These are phyloP conservation scores for Tyrannus savana DNA, from an alignment of 2,113 vertebrate genomes.

Conservation along the genomic window DNA sequence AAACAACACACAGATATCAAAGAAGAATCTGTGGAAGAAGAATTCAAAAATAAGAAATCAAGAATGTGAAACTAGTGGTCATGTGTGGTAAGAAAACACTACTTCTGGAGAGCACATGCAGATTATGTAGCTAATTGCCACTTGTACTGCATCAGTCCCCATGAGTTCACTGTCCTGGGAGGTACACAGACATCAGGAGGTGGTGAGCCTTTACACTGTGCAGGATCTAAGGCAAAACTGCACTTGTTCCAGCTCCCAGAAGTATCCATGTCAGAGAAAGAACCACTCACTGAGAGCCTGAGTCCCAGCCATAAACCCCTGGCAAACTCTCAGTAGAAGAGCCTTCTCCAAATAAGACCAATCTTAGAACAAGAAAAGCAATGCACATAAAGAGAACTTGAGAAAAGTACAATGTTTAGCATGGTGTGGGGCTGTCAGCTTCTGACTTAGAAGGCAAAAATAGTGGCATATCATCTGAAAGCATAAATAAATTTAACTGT, in stretches of 20 bases:
- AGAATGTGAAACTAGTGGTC: neutral
- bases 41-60: neutral
- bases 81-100: neutral
- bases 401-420: neutral
- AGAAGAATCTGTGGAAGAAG: neutral
- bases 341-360: neutral
- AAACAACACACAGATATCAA: neutral
- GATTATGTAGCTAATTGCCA: neutral
- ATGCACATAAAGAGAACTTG: neutral
- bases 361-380: neutral
- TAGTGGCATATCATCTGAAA: neutral
- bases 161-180: neutral
- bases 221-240: neutral
- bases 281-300: neutral
- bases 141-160: neutral
- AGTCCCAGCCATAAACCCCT: neutral
- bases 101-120: neutral
- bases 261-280: neutral
- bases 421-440: neutral
- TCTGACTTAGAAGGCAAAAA: neutral
- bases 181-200: neutral
- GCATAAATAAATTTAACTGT: neutral
- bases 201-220: rapidly evolving
- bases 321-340: neutral
- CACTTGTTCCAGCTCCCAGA: neutral